Evolutionary conservation across 2,888 invertebrate species (phyloP), one percentile per base, ranked within the genome.

Genomic region (Agapostemon virescens): DNA sequence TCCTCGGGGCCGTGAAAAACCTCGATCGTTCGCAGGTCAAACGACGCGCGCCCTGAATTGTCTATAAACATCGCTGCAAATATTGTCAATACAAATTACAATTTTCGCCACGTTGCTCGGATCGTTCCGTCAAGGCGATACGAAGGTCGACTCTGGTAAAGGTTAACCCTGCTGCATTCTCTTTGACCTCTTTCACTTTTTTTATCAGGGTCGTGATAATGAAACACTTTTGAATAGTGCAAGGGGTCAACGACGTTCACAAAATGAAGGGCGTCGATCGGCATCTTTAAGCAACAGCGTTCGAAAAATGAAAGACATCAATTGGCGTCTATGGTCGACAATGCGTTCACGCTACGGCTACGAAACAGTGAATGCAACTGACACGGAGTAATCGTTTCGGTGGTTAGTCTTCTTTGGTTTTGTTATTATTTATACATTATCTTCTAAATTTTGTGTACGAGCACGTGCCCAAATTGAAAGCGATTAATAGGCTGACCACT

Each of bases 11-110:
- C 42, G 68, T 55, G 78, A 79, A 82, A 74, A 78, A 77, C 30
- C 74, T 45, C 55, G 74, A 82, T 77, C 74, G 64, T 81, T 82
- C 77, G 66, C 81, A 81, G 71, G 69, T 26, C 69, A 42, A 64
- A 30, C 69, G 55, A 49, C 66, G 70, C 33, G 61, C 61, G 20
- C 26, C 55, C 26, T 49, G 64, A 75, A 75, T 75, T 38, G 75
- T 81, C 70, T 73, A 38, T 63, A 67, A 67, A 58, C 61, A 69
- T 66, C 38, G 26, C 63, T n/a, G 38, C 23, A 33, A 68, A 33
- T 23, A 61, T 61, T 33, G 20, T 20, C 33, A 20, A 61, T 61
- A 61, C 33, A 33, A 61, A 61, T 61, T 33, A 11, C 33, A 61
- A 33, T 61, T 23, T 52, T 23, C 52, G 52, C n/a, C 20, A 2